Conservation (phyloP, 2,113 vertebrate species). For the Coturnix japonica region DNA sequence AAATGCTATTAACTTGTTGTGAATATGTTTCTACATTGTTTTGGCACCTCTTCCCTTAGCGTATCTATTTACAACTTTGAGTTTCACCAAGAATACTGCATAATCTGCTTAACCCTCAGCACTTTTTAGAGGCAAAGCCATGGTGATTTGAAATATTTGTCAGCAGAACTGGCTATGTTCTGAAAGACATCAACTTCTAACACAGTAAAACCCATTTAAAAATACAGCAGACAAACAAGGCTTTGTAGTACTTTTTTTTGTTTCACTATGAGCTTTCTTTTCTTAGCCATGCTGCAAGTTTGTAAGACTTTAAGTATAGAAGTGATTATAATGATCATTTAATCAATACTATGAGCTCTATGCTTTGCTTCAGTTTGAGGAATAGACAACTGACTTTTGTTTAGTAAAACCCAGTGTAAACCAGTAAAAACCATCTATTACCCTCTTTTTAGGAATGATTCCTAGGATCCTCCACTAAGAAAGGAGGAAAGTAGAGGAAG, state of each 20-base stretch:
- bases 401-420: background rate
- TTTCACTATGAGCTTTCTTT: background rate
- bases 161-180: background rate
- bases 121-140: background rate
- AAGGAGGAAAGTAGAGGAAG: fast-evolving
- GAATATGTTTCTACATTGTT: background rate
- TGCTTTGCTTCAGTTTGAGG: background rate
- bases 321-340: background rate
- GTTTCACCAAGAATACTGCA: background rate
- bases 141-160: background rate
- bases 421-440: background rate
- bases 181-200: background rate
- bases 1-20: background rate
- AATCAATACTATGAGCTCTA: background rate
- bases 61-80: background rate
- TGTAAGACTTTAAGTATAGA: background rate
- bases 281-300: background rate
- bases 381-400: background rate
- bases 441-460: background rate
- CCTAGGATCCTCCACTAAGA: background rate
- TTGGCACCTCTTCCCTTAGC: background rate
- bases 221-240: background rate
- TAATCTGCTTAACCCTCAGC: background rate
- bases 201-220: background rate
- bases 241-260: background rate